Base-by-base conservation (phyloP, 2,797 vertebrate species). In the Peromyscus nudipes region DNA sequence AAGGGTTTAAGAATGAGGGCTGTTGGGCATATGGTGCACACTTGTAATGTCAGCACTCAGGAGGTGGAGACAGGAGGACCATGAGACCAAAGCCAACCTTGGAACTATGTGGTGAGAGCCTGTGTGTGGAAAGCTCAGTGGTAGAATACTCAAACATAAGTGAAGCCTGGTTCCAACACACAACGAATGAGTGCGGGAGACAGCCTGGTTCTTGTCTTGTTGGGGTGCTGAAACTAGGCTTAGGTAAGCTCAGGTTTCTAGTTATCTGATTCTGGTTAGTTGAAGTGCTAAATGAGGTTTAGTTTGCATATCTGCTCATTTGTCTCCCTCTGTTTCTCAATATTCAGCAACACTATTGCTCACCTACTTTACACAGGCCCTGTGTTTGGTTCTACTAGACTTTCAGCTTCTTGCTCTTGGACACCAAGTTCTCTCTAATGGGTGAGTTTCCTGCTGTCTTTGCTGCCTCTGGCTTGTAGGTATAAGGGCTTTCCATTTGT, bases 361-460 rank as follows among this genome's bases (percentile, higher is more conserved):
- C 57, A 46, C 8, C 14, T 6, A 4, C 65, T 49, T 88, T n/a
- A 27, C 21, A 11, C 6, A 49, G 2, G 16, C 29, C 71, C 43
- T 8, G 3, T 3, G 27, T 75, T 91, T 89, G 90, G 80, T 31
- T 76, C 55, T 83, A 55, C 84, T 85, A 46, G 91, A 79, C 77
- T 89, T 86, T 86, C 75, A 67, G 73, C 75, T 65, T 82, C 96
- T 87, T 90, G 84, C 52, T 73, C 52, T 90, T 89, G 37, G 75
- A 81, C 17, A 60, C 49, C 46, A 75, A 0, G 37, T 89, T 96
- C 49, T 94, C 49, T 91, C 79, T 87, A 60, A 31, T 43, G 83
- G 43, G 49, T 52, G 84, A 40, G 13, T 85, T 67, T 93, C 57
- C 49, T 62, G 46, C 16, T 16, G 3, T 46, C 9, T 6, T 81